These are phyloP conservation scores for Nesogale talazaci DNA, from an alignment of 2,113 vertebrate species.

Conservation along the genomic window DNA sequence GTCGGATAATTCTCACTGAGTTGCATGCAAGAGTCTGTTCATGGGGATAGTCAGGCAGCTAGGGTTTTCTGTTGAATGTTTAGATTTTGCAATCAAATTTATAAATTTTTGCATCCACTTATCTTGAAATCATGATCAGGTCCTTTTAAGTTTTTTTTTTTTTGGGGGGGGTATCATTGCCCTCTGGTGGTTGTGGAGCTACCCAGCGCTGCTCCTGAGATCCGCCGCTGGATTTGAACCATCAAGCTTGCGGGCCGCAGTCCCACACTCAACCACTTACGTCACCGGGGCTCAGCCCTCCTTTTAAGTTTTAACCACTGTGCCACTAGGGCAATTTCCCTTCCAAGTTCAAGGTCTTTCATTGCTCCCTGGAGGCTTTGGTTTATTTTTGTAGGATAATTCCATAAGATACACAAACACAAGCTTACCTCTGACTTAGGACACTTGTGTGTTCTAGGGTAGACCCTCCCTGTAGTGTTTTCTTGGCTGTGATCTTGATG, in stretches of 20 bases:
- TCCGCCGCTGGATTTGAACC: too few relatives aligned
- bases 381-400: neutral
- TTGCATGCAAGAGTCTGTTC: conserved; percentile 10
- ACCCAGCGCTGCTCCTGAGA: too few relatives aligned
- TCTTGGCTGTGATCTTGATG: neutral
- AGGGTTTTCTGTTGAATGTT: neutral
- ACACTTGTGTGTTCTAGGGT: neutral
- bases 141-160: conserved; percentile 21
- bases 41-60: neutral
- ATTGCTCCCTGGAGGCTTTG: neutral
- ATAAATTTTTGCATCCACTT: conserved; percentile 16
- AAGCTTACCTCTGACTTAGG: neutral
- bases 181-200: too few relatives aligned
- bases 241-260: too few relatives aligned
- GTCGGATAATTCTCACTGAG: conserved; percentile 4
- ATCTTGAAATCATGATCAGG: conserved; percentile 5
- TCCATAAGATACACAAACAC: neutral
- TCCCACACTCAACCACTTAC: too few relatives aligned
- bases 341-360: neutral
- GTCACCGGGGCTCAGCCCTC: too few relatives aligned
- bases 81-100: conserved; percentile 18
- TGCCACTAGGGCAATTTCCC: too few relatives aligned
- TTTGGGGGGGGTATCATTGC: too few relatives aligned
- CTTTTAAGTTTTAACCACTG: conserved; percentile 2
- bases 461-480: neutral